Conservation (phyloP, 2,888 invertebrate genomes). For the Notodonta ziczac region DNA sequence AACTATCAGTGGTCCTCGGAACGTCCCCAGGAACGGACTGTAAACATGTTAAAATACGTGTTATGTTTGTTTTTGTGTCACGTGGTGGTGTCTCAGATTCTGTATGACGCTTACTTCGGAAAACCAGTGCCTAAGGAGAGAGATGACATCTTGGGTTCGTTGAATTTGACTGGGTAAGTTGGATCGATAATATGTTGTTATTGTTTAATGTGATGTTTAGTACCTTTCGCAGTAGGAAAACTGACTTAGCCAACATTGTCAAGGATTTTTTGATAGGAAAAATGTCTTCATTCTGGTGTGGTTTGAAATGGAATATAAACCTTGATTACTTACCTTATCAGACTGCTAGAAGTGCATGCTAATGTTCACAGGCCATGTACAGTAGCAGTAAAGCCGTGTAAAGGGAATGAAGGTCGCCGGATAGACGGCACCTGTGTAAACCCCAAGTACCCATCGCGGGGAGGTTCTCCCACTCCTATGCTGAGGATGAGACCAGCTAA, state of each 20-base stretch:
- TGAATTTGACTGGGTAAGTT: slow-evolving; percentile 5
- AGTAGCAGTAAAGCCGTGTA: slow-evolving; percentile 8
- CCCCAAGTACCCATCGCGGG: slow-evolving; percentile 15
- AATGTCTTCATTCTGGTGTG: too few species aligned
- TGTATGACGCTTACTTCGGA: slow-evolving; percentile 6
- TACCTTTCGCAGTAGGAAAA: background rate
- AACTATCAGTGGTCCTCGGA: background rate
- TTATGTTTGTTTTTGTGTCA: background rate
- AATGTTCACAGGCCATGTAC: slow-evolving; percentile 2
- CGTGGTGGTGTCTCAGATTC: background rate
- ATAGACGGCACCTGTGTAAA: slow-evolving; percentile 22
- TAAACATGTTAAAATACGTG: background rate
- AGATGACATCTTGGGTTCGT: background rate
- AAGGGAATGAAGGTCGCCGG: slow-evolving; percentile 10
- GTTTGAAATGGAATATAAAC: too few species aligned
- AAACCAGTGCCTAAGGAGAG: background rate
- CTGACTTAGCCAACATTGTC: too few species aligned
- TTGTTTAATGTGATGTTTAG: background rate
- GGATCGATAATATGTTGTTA: background rate
- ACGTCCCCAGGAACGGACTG: background rate
- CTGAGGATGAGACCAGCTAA: slow-evolving; percentile 8
- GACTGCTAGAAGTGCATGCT: background rate
- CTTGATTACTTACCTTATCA: too few species aligned
- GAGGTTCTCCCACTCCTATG: slow-evolving; percentile 7
- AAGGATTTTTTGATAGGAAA: too few species aligned